phyloP scores from a whole-genome alignment of 2,797 vertebrate species.

The Masticophis lateralis region DNA sequence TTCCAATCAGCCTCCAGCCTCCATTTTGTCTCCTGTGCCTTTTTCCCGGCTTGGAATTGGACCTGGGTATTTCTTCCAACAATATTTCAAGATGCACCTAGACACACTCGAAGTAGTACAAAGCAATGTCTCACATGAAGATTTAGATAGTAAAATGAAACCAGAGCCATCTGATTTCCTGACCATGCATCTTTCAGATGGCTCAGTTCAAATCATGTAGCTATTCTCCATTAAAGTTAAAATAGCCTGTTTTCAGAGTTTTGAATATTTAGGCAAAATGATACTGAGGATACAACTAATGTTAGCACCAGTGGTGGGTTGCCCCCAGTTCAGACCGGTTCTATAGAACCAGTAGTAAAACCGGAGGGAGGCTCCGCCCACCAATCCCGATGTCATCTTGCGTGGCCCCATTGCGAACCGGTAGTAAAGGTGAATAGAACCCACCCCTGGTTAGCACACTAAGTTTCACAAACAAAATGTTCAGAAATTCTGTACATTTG shows the following conservation, averaged over 20 bases:
- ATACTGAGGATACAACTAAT: not conserved
- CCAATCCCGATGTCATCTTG: too few relatives aligned
- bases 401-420: too few relatives aligned
- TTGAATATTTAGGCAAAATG: not conserved
- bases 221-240: not conserved
- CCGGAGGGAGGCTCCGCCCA: too few relatives aligned
- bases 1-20: too few relatives aligned
- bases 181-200: not conserved
- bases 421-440: too few relatives aligned
- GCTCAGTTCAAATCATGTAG: not conserved
- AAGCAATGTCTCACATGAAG: not conserved
- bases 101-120: not conserved
- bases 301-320: not conserved
- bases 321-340: too few relatives aligned
- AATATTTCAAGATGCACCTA: not conserved
- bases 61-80: too few relatives aligned
- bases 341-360: too few relatives aligned
- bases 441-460: not conserved
- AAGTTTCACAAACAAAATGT: not conserved
- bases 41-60: too few relatives aligned
- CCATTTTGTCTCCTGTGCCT: too few relatives aligned
- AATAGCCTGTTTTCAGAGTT: not conserved
- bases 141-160: not conserved
- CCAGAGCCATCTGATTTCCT: too few relatives aligned
- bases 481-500: not conserved